A percentile compares a stretch with the other conserved stretches of the same genome.
Conservation (phyloP, 2,113 vertebrate species). For the Sylvietta virens region DNA sequence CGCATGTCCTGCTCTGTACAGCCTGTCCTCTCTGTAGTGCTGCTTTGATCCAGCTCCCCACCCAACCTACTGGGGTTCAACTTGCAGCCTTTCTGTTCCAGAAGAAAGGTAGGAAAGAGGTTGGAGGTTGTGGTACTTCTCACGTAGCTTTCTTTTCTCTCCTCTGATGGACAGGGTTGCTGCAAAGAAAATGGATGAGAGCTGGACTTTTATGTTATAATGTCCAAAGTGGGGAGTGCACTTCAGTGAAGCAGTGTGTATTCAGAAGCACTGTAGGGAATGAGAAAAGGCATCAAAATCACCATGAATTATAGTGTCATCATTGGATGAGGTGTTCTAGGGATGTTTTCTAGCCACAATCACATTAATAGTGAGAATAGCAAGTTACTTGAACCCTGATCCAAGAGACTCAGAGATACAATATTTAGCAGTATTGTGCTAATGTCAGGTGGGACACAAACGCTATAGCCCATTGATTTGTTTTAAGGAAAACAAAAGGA, state of each 20-base stretch:
- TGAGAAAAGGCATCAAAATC: neutral
- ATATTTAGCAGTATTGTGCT: fast-evolving
- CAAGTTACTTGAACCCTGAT: neutral
- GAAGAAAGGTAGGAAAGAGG: neutral
- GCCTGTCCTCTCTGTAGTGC: neutral
- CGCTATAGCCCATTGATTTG: neutral
- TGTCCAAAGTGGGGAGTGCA: neutral
- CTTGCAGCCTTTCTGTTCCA: neutral
- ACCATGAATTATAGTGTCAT: neutral
- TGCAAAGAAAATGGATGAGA: neutral
- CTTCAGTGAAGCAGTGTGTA: neutral
- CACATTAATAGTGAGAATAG: neutral
- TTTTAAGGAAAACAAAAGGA: neutral
- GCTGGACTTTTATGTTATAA: neutral
- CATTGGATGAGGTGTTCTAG: neutral
- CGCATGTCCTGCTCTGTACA: neutral
- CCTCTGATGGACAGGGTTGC: neutral
- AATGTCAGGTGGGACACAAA: neutral
- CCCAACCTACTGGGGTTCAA: neutral
- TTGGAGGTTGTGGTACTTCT: neutral
- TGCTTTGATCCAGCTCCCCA: neutral
- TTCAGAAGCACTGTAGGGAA: neutral
- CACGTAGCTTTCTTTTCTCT: neutral
- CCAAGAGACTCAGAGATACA: neutral
- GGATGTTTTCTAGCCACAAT: neutral